phyloP scores from a whole-genome alignment of 2,888 invertebrate species.

The Cosmorhoe ocellata region DNA sequence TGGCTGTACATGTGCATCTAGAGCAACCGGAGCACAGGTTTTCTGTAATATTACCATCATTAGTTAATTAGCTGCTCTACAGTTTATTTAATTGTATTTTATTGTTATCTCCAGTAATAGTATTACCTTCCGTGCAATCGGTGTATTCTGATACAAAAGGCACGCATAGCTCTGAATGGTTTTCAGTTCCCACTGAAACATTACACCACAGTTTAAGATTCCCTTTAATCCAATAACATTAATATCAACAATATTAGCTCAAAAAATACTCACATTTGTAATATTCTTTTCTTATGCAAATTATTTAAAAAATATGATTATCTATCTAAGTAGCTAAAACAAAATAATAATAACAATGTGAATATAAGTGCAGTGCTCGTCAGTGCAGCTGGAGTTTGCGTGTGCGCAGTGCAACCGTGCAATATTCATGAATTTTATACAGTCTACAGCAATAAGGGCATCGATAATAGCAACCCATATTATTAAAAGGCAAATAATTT shows the following conservation, averaged over 20 bases:
- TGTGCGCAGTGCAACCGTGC: constrained; percentile 16
- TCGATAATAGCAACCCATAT: neutral
- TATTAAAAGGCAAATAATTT: constrained; percentile 10
- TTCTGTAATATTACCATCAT: constrained; percentile 40
- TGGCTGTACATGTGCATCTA: constrained; percentile 49
- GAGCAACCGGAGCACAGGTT: constrained; percentile 63
- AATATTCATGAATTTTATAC: neutral
- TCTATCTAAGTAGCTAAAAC: no score
- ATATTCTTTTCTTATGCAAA: neutral
- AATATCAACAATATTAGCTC: no score
- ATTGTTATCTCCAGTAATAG: neutral
- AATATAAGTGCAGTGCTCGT: constrained; percentile 13
- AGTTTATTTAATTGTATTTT: no score
- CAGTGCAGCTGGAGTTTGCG: constrained; percentile 29
- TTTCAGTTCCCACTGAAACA: constrained; percentile 55
- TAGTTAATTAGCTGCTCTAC: neutral
- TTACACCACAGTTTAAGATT: constrained; percentile 3
- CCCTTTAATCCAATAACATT: no score
- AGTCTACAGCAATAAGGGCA: neutral
- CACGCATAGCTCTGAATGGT: constrained; percentile 45
- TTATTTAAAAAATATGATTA: neutral
- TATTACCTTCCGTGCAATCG: constrained; percentile 65
- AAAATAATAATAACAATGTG: neutral
- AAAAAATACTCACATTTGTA: constrained; percentile 3
- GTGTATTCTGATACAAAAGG: constrained; percentile 66